Conservation (phyloP, 1,140 invertebrate genomes). For the Brachionus plicatilis region DNA sequence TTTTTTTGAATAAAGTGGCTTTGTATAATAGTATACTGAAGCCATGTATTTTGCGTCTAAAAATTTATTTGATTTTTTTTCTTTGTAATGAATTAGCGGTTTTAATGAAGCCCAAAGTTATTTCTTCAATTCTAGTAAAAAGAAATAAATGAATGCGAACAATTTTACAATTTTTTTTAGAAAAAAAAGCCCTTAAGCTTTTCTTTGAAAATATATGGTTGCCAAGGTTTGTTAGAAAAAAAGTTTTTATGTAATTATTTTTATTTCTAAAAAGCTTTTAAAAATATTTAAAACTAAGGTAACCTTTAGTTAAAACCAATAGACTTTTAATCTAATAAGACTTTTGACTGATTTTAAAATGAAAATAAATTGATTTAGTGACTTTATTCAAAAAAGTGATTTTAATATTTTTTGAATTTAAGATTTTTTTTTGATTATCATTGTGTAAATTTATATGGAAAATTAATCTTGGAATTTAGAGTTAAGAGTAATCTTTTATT, state of each 20-base stretch:
- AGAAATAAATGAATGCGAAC: not conserved
- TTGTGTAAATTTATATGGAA: no score
- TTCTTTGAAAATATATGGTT: not conserved
- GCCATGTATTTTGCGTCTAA: not conserved
- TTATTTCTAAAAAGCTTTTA: no score
- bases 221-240: not conserved
- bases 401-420: not conserved
- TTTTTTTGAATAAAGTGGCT: not conserved
- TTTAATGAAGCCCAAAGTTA: not conserved
- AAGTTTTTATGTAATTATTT: not conserved
- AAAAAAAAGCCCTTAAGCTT: not conserved
- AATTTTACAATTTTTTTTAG: not conserved
- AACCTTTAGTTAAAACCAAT: no score
- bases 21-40: not conserved
- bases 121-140: not conserved
- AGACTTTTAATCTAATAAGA: no score
- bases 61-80: not conserved
- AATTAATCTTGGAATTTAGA: no score
- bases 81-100: not conserved
- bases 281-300: no score
- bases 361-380: not conserved
- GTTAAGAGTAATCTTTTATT: no score
- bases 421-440: no score
- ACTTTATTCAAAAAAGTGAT: not conserved
- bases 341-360: not conserved